Evolutionary conservation across 2,797 vertebrate genomes (phyloP).

Genomic region (Fratercula arctica): DNA sequence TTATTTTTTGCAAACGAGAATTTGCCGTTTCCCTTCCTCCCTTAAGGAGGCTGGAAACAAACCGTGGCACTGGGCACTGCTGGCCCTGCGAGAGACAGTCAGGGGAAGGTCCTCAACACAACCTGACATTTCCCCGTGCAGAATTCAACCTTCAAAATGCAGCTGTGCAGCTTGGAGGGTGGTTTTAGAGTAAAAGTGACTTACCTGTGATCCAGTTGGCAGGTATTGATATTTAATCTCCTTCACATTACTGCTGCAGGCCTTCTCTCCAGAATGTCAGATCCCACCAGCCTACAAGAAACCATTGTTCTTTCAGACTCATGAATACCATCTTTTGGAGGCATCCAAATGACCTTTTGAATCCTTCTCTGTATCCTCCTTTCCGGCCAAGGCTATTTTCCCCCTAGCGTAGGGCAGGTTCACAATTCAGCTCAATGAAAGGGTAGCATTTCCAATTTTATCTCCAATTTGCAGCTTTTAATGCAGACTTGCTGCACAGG

Average conservation of each 20-base stretch:
- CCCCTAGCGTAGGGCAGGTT: not conserved
- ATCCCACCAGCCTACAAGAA: not conserved
- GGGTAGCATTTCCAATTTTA: not conserved
- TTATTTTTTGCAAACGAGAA: not conserved
- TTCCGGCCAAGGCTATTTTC: not conserved
- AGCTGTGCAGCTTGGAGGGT: not conserved
- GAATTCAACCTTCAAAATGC: not conserved
- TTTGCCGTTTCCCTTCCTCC: not conserved
- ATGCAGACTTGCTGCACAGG: not conserved
- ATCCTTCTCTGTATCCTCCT: not conserved
- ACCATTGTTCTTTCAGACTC: not conserved
- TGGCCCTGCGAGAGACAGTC: not conserved
- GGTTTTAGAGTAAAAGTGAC: not conserved
- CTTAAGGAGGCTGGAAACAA: conserved; percentile 4
- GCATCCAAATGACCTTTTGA: conserved; percentile 25
- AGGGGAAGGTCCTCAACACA: not conserved
- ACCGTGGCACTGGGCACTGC: not conserved
- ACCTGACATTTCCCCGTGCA: not conserved
- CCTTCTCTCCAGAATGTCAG: not conserved
- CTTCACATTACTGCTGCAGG: not conserved
- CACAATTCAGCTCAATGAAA: not conserved
- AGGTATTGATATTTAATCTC: conserved; percentile 16
- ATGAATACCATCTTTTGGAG: not conserved
- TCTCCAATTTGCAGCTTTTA: conserved; percentile 4
- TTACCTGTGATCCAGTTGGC: not conserved